A percentile compares a stretch with the other conserved stretches of the same genome.
phyloP scores from a whole-genome alignment of 2,888 invertebrate genomes.

The Dasypolia templi region DNA sequence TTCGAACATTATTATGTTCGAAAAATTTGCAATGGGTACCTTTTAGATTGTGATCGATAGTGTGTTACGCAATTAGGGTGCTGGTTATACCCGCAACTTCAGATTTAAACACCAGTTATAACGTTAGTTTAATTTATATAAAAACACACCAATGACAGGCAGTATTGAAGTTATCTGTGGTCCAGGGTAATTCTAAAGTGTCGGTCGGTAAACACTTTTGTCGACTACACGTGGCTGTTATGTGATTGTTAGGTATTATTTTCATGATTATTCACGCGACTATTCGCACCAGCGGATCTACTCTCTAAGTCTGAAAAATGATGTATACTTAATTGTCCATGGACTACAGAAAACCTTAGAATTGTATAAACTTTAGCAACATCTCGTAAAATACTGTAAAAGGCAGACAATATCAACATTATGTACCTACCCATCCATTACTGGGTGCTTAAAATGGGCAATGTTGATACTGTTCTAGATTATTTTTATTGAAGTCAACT shows the following conservation, averaged over 20 bases:
- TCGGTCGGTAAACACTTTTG: neutral
- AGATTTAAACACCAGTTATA: constrained; percentile 47
- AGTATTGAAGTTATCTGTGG: constrained; percentile 34
- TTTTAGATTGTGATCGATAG: too few species aligned
- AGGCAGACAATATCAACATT: constrained; percentile 40
- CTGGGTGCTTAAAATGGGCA: neutral
- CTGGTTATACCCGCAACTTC: constrained; percentile 6
- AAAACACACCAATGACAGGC: constrained; percentile 51
- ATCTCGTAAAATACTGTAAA: constrained; percentile 50
- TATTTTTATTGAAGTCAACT: constrained; percentile 33
- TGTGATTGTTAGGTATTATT: too few species aligned
- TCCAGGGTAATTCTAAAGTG: constrained; percentile 10
- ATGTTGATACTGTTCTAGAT: constrained; percentile 23
- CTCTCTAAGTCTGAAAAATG: neutral
- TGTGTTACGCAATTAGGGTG: too few species aligned
- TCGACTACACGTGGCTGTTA: too few species aligned
- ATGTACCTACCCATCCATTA: constrained; percentile 20
- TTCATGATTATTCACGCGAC: neutral
- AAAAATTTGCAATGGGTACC: too few species aligned
- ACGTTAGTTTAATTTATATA: constrained; percentile 53
- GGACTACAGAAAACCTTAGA: constrained; percentile 22
- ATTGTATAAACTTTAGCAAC: constrained; percentile 60
- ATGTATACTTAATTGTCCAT: neutral
- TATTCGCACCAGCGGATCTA: neutral
- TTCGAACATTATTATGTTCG: too few species aligned